Evolutionary conservation across 2,113 vertebrate genomes (phyloP), one percentile per base, ranked within the genome.

Genomic region (Upupa epops): DNA sequence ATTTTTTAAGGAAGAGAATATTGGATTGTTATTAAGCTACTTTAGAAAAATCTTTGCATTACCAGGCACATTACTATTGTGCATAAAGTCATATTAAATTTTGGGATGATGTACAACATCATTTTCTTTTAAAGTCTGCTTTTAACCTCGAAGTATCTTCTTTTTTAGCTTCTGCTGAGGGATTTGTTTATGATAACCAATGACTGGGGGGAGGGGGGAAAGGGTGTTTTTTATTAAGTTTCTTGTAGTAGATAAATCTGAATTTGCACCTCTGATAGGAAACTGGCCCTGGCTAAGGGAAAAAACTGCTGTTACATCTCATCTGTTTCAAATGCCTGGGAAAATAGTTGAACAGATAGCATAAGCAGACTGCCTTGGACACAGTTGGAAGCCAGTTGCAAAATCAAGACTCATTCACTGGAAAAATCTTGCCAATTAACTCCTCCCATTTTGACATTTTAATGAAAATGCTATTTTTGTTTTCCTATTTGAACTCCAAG

Each of bases 51-150:
- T 97, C 96, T 97, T 97, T 97, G 97, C 96, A 96, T 97, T 97
- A 96, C 94, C 95, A 96, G 96, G 95, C 96, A 95, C 97, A 96
- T 97, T 97, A 95, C 95, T 98, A 95, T 97, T 98, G 97, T 98
- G 95, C 96, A 97, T 97, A 97, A 97, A 97, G 95, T 95, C 96
- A 97, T 97, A 98, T 98, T 98, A 97, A 97, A 97, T 97, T 98
- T 97, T 97, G 97, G 96, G 97, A 96, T 95, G 96, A 97, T 97
- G 95, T 97, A 97, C 96, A 97, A 96, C 97, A 97, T 97, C 94
- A 95, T 97, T 97, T 97, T 97, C 95, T 93, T 94, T 88, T 94
- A 96, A 97, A 97, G 96, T 94, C 85, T 95, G 88, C 96, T 97
- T 97, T 97, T 97, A 97, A 97, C 93, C 83, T 97, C 88, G 52